Conservation (phyloP, 2,888 invertebrate genomes). For the Lasioglossum vierecki region DNA sequence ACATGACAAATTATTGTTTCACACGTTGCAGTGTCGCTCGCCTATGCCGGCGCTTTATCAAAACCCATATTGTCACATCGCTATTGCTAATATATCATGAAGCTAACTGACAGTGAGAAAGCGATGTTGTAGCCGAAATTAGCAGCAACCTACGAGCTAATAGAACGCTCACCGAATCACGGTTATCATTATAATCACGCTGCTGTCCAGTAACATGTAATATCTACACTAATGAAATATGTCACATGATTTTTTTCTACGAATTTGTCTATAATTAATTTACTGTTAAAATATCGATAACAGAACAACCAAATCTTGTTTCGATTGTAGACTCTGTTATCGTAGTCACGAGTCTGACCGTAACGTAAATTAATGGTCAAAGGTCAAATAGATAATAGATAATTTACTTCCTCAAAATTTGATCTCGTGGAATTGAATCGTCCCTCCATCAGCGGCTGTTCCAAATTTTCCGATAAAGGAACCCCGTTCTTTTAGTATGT, state of each 20-base stretch:
- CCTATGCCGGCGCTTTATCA: not conserved
- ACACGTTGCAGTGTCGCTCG: not conserved
- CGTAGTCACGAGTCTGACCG: not conserved
- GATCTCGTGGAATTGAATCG: not conserved
- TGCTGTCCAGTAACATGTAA: not conserved
- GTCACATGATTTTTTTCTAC: too few relatives aligned
- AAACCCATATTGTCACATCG: not conserved
- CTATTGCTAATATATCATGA: slow-evolving; percentile 5
- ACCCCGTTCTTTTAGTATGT: not conserved
- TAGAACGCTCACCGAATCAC: slow-evolving; percentile 5
- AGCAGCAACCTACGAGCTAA: not conserved
- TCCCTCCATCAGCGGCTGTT: not conserved
- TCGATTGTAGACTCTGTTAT: not conserved
- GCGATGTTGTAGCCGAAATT: slow-evolving; percentile 6
- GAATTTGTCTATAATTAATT: not conserved
- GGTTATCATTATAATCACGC: not conserved
- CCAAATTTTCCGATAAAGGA: not conserved
- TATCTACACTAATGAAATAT: not conserved
- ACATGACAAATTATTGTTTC: slow-evolving; percentile 4
- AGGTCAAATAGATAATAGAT: too few relatives aligned
- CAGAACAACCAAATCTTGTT: not conserved
- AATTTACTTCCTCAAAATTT: not conserved
- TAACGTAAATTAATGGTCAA: not conserved
- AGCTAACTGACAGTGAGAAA: not conserved
- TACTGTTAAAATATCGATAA: not conserved